Base-by-base conservation (phyloP, 2,113 vertebrate genomes). In the Nematolebias whitei region DNA sequence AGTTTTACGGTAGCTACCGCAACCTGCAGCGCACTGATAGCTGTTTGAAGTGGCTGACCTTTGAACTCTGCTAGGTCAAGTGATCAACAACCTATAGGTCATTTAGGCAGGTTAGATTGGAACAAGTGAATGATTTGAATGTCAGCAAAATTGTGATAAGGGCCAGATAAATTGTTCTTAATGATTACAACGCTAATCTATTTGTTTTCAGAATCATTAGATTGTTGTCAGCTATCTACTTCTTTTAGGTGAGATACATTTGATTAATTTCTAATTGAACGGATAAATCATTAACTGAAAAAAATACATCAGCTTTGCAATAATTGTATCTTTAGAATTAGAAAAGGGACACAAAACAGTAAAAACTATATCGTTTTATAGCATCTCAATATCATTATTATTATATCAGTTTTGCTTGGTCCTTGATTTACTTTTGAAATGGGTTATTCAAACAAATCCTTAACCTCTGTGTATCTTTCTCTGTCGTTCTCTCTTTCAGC, bases 1-100 rank as follows among this genome's bases (percentile, higher is more conserved):
- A 23, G 71, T 74, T 89, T 82, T 73, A 87, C 71, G 64, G 67
- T 74, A 74, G 78, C 79, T 80, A 35, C 78, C 58, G 78, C 76
- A 73, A 76, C 80, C 91, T 91, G 91, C 84, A 80, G 79, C 71
- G 2, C 53, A 23, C 88, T 90, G 92, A 93, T 93, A 93, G 87
- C 86, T 26, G 77, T 89, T 83, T 84, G 78, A 80, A 76, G 76
- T 5, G 20, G 40, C 23, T 51, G 86, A 90, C 89, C 92, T 89
- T 77, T 91, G 87, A 89, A 64, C 91, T 43, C 71, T 13, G 12
- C 48, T 0, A 63, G 85, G 87, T 89, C 85, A 80, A 85, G 85
- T 79, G 87, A 92, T 89, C 86, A 75, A 82, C 75, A 85, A 56
- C 81, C 77, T 18, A 20, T 47, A 23, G 52, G 49, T 85, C 53